Conservation (phyloP, 1,140 invertebrate species). For the Copidosoma floridanum region DNA sequence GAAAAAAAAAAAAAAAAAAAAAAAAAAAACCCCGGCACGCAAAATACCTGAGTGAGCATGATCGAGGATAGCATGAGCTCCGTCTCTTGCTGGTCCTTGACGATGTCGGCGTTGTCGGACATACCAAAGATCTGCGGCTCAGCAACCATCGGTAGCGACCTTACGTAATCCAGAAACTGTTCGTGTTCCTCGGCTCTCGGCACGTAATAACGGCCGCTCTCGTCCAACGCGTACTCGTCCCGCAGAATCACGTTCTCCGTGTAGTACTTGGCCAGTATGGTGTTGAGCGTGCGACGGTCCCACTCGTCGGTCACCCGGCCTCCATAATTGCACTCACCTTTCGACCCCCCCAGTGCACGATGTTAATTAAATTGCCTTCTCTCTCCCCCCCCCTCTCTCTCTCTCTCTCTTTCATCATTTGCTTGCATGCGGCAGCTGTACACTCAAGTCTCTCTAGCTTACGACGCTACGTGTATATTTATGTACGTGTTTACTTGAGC, state of each 20-base stretch:
- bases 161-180: constrained; percentile 75
- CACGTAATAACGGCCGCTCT: constrained; percentile 70
- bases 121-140: constrained; percentile 86
- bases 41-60: constrained; percentile 81
- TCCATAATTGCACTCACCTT: constrained; percentile 94
- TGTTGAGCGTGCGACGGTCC: constrained; percentile 85
- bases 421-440: too few relatives aligned
- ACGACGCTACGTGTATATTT: too few relatives aligned
- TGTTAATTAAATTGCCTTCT: too few relatives aligned
- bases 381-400: too few relatives aligned
- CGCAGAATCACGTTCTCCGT: constrained; percentile 55
- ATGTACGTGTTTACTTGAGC: too few relatives aligned
- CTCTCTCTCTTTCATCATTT: too few relatives aligned
- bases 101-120: constrained; percentile 90
- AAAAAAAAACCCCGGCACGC: too few relatives aligned
- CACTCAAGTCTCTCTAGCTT: too few relatives aligned
- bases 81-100: constrained; percentile 88
- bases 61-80: constrained; percentile 74
- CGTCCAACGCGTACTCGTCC: constrained; percentile 63
- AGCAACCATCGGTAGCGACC: constrained; percentile 73
- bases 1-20: too few relatives aligned
- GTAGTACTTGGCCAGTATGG: constrained; percentile 82
- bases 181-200: constrained; percentile 73
- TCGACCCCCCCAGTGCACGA: too few relatives aligned
- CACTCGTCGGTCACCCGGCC: constrained; percentile 94